Evolutionary conservation across 2,888 invertebrate species (phyloP).

Genomic region (Oxytorus armatus): DNA sequence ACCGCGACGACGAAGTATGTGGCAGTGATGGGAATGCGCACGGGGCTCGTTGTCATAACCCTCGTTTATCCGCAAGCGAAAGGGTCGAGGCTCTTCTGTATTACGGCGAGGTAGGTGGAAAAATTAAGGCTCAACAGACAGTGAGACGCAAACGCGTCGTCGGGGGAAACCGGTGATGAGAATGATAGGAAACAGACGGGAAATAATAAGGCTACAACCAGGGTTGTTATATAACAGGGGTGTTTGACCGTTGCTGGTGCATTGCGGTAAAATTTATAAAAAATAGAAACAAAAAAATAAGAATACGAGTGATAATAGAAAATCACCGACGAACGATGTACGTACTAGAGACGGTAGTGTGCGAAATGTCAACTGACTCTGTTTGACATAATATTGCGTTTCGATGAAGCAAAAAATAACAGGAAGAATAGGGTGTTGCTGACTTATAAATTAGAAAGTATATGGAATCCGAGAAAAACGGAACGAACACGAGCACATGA

Average conservation of each 20-base stretch:
- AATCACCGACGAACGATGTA: not conserved
- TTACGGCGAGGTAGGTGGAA: constrained; percentile 31
- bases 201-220: constrained; percentile 10
- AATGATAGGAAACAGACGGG: constrained; percentile 1
- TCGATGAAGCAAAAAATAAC: not conserved
- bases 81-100: constrained; percentile 42
- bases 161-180: not conserved
- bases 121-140: constrained; percentile 34
- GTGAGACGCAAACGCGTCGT: not conserved
- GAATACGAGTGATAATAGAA: not conserved
- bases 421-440: not conserved
- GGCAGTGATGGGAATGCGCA: constrained; percentile 51
- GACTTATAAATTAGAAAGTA: not conserved
- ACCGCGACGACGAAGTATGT: constrained; percentile 48
- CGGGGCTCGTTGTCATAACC: constrained; percentile 50
- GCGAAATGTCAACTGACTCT: constrained; percentile 19
- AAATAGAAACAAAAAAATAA: not conserved
- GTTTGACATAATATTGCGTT: not conserved
- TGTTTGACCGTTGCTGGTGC: not conserved
- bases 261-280: not conserved
- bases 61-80: constrained; percentile 48
- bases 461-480: constrained; percentile 10
- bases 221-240: not conserved
- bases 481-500: constrained; percentile 31
- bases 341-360: not conserved